Base-by-base conservation (phyloP, 2,113 vertebrate genomes). In the Poeciliopsis prolifica region DNA sequence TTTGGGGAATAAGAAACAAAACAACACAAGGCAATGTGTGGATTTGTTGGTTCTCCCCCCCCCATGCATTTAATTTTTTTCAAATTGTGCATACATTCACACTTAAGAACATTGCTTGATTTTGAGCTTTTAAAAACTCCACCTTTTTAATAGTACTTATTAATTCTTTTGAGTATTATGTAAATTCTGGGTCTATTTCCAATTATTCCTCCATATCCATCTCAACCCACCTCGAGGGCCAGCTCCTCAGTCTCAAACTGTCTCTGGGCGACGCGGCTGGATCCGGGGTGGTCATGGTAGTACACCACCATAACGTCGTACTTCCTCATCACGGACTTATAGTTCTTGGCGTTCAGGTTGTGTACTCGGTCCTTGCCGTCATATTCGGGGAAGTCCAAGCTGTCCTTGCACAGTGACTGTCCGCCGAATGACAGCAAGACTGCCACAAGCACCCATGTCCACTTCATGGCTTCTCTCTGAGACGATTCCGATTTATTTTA, bases 161-260 rank as follows among this genome's bases (percentile, higher is more conserved):
- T 10, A 8, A 19, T 60, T 12, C 48, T 9, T 17, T 26, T 26
- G 17, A 40, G 22, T 30, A 13, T 0, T 65, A 0, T 61, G 1
- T 42, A n/a, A 10, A 37, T 78, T 22, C 37, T 70, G 5, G 68
- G 77, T 74, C 28, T 48, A 76, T 12, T 24, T 14, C 28, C 3
- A 35, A 72, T 31, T 15, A 29, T 29, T 68, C 51, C 26, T 60
- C 61, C 70, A n/a, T 14, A 58, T 28, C 44, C 70, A 70, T 61
- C 70, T 74, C 65, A 78, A 93, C 90, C 86, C 92, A 97, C 96
- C 97, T 97, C 97, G 44, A 97, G 92, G 77, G 95, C 94, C 84
- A 97, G 89, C 88, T 97, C 97, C 82, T 96, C 96, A 80, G 96
- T 94, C 87, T 96, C 94, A 81, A 96, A 97, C 85, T 97, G 96